A percentile compares a stretch with the other conserved stretches of the same genome.
Evolutionary conservation across 1,140 invertebrate species (phyloP).

Genomic region (Teleogryllus occipitalis): DNA sequence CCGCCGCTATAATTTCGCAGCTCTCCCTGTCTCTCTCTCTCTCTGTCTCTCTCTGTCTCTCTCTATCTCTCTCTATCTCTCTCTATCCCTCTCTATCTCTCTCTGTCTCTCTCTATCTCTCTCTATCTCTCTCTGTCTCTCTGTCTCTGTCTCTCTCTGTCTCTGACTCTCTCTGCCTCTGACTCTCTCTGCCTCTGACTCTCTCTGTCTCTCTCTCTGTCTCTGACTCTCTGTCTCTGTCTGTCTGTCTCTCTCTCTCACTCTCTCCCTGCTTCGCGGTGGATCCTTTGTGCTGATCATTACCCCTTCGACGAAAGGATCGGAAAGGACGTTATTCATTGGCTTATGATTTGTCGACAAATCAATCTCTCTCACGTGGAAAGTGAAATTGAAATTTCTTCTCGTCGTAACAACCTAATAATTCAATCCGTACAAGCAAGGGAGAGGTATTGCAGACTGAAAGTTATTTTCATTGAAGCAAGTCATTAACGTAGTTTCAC

Average conservation of each 20-base stretch:
- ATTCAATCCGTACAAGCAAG: no score
- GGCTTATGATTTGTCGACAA: no score
- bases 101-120: not conserved
- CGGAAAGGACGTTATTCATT: no score
- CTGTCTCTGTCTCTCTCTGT: not conserved
- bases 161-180: not conserved
- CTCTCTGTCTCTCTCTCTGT: not conserved
- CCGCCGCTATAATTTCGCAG: no score
- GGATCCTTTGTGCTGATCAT: not conserved
- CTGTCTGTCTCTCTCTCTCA: not conserved
- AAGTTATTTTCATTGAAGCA: no score
- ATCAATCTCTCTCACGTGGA: no score
- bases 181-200: not conserved
- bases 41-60: not conserved
- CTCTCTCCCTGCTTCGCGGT: not conserved
- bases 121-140: not conserved
- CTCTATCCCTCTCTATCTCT: not conserved
- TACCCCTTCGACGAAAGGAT: no score
- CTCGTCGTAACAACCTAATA: no score
- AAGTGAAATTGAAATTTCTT: no score
- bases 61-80: not conserved
- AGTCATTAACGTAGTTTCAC: no score
- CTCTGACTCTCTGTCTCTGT: not conserved
- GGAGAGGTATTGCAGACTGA: no score
- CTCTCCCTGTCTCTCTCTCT: not conserved